Evolutionary conservation across 2,113 vertebrate genomes (phyloP), one percentile per base, ranked within the genome.

Genomic region (Scatophagus argus): DNA sequence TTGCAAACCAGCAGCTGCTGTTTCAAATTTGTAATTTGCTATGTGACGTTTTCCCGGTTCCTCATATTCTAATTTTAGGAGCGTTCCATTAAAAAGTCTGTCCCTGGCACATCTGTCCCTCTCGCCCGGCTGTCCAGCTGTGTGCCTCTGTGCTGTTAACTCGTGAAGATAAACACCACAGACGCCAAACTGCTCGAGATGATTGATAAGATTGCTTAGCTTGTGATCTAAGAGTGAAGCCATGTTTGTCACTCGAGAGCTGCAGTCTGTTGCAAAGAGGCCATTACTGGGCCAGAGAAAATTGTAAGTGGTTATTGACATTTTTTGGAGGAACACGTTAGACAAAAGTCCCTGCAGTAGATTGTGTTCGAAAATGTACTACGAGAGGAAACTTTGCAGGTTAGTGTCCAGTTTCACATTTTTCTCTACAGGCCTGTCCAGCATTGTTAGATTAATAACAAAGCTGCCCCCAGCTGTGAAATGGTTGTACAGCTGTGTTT

Each of bases 161-260:
- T 74, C 25, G 60, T 51, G 75, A 58, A 62, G 54, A 86, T 87
- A 79, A 85, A 86, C 72, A 74, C 47, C 77, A 52, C 46, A 49
- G 58, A 78, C 89, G 78, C 87, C 82, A 77, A 66, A 87, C 75
- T 61, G 79, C 67, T 66, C 4, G 43, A 79, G 64, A 82, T 84
- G 87, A 91, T 79, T 86, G 91, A 86, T 79, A 64, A 77, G 79
- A 89, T 87, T 58, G 49, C 70, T 1, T n/a, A n/a, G 67, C 83
- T 60, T 41, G 52, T 64, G 79, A 86, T 93, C 74, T 31, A 1
- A 54, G 65, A 73, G 56, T 21, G 58, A 69, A 49, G 59, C 11
- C 25, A 3, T 39, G 31, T 38, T 34, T 60, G 71, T 81, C 65
- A 54, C 64, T 79, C 7, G 27, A 62, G 70, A 56, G 66, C 34